Conservation (phyloP, 2,888 invertebrate genomes). For the Heliconius cydno region DNA sequence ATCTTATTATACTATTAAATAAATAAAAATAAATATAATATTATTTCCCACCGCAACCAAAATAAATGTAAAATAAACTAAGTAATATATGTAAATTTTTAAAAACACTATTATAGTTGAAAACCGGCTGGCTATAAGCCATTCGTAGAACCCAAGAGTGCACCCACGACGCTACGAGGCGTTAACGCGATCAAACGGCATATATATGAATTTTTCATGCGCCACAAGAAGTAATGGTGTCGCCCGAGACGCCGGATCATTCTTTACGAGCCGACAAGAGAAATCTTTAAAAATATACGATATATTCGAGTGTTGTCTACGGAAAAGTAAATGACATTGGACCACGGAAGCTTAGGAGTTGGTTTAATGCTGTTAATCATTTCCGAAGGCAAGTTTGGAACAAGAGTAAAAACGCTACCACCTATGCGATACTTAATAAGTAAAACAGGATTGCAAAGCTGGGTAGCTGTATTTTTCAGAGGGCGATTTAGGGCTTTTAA, state of each 20-base stretch:
- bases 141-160: conserved; percentile 65
- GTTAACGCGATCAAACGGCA: conserved; percentile 74
- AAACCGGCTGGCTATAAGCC: conserved; percentile 57
- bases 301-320: conserved; percentile 53
- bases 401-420: conserved; percentile 35
- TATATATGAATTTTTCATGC: conserved; percentile 81
- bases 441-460: conserved; percentile 52
- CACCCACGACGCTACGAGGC: conserved; percentile 63
- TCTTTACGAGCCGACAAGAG: conserved; percentile 81
- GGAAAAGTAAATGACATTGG: conserved; percentile 18
- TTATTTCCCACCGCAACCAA: not conserved
- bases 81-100: conserved; percentile 14
- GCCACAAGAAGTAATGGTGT: conserved; percentile 76
- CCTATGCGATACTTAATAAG: conserved; percentile 20
- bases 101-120: conserved; percentile 15
- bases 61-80: not conserved
- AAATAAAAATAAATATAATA: conserved; percentile 6
- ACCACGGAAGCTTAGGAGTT: not conserved
- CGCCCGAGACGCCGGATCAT: conserved; percentile 77
- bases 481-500: conserved; percentile 55
- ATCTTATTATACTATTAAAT: not conserved
- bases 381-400: not conserved
- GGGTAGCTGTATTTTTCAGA: conserved; percentile 50
- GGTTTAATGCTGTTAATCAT: conserved; percentile 24
- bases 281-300: conserved; percentile 74